Evolutionary conservation across 1,140 invertebrate genomes (phyloP).

Genomic region (Hormaphis cornu): DNA sequence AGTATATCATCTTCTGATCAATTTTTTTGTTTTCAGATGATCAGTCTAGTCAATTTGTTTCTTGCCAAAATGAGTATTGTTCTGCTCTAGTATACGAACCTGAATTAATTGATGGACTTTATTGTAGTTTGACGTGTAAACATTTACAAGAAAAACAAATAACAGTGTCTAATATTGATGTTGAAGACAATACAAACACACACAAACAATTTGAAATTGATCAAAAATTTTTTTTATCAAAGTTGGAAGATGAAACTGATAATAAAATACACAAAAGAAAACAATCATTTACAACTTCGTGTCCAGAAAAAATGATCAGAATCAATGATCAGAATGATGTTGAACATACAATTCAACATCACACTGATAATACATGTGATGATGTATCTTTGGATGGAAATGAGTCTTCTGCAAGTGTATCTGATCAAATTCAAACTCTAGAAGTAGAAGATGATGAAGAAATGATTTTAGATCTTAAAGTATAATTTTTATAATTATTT

Average conservation of each 20-base stretch:
- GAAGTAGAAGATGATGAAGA: background rate
- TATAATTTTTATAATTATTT: background rate
- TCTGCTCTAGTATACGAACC: background rate
- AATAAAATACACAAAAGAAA: constrained; percentile 22
- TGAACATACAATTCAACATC: too few species aligned
- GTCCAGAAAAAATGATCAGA: background rate
- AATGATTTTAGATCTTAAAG: background rate
- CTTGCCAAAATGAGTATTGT: constrained; percentile 9
- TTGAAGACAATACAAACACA: background rate
- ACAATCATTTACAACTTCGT: background rate
- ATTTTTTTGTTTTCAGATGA: background rate
- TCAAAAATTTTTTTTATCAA: background rate
- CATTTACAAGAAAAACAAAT: background rate
- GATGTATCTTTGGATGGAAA: background rate
- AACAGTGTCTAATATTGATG: background rate
- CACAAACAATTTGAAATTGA: background rate
- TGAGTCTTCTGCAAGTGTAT: background rate
- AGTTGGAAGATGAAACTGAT: too few species aligned
- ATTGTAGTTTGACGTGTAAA: constrained; percentile 11
- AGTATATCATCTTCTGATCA: too few species aligned
- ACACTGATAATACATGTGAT: background rate
- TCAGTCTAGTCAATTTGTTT: background rate
- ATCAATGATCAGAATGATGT: background rate
- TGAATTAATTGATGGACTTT: constrained; percentile 11
- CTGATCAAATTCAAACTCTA: too few species aligned